Conservation (phyloP, 2,113 vertebrate genomes). For the Noturus placidus region DNA sequence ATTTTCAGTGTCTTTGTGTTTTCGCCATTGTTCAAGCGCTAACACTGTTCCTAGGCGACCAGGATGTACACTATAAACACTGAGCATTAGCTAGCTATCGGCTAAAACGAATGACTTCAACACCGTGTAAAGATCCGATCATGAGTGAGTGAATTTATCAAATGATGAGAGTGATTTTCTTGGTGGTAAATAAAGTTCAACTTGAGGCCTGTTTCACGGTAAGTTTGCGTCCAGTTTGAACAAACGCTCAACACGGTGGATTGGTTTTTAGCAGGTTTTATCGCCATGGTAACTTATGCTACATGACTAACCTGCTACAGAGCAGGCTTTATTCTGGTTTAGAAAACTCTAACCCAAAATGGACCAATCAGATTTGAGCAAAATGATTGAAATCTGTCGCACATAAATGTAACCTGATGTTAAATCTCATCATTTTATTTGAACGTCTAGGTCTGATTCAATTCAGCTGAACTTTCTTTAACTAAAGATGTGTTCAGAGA, state of each 20-base stretch:
- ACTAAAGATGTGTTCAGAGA: too few relatives aligned
- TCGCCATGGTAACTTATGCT: too few relatives aligned
- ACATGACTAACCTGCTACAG: too few relatives aligned
- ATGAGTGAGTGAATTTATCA: background rate
- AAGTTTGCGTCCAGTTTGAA: too few relatives aligned
- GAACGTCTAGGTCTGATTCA: background rate
- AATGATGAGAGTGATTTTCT: background rate
- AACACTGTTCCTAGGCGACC: background rate
- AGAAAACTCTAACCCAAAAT: too few relatives aligned
- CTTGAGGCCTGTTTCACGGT: too few relatives aligned
- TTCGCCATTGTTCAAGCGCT: background rate
- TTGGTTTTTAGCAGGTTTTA: too few relatives aligned
- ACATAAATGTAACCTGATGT: background rate
- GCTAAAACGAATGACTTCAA: background rate
- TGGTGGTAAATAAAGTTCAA: background rate
- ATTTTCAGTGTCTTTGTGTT: background rate
- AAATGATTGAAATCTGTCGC: too few relatives aligned
- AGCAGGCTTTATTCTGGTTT: too few relatives aligned
- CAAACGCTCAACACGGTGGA: too few relatives aligned
- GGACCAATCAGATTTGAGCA: too few relatives aligned
- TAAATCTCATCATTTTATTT: background rate
- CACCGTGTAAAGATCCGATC: background rate
- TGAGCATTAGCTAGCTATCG: background rate
- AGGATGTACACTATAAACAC: background rate
- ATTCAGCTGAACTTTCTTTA: background rate